A percentile compares a stretch with the other conserved stretches of the same genome.
Conservation (phyloP, 2,113 vertebrate genomes). For the Rhinogobius similis region DNA sequence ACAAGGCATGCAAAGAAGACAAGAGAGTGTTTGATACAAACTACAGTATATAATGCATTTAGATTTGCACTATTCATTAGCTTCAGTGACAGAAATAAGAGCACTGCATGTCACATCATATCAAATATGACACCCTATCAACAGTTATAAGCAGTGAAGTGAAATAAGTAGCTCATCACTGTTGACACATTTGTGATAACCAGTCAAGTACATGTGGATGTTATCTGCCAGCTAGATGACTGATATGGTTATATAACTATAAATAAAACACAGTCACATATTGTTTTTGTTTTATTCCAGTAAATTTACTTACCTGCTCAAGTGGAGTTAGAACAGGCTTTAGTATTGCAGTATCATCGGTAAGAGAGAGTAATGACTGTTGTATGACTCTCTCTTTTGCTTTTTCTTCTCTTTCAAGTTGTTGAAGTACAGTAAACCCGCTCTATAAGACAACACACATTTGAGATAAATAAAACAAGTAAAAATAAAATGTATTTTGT, state of each 20-base stretch:
- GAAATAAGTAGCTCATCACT: background rate
- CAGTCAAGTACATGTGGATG: background rate
- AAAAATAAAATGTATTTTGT: background rate
- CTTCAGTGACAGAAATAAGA: conserved; percentile 5
- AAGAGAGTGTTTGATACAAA: background rate
- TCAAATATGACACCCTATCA: conserved; percentile 22
- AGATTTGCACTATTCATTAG: conserved; percentile 1
- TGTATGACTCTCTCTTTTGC: conserved; percentile 83
- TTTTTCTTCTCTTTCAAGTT: conserved; percentile 79
- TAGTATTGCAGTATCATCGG: conserved; percentile 74
- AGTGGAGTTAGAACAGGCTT: conserved; percentile 59
- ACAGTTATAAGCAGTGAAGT: conserved; percentile 7
- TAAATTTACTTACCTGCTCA: conserved; percentile 79
- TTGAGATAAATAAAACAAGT: background rate
- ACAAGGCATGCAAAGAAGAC: background rate
- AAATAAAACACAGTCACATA: too few species aligned
- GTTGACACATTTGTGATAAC: background rate
- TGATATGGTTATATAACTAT: too few species aligned
- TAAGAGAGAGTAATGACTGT: conserved; percentile 80
- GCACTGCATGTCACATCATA: background rate
- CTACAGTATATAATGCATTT: background rate
- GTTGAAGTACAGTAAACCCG: conserved; percentile 76
- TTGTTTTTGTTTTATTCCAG: background rate
- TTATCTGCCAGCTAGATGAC: background rate
- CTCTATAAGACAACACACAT: conserved; percentile 66